Base-by-base conservation (phyloP, 2,113 vertebrate species). In the Varanus salvator region DNA sequence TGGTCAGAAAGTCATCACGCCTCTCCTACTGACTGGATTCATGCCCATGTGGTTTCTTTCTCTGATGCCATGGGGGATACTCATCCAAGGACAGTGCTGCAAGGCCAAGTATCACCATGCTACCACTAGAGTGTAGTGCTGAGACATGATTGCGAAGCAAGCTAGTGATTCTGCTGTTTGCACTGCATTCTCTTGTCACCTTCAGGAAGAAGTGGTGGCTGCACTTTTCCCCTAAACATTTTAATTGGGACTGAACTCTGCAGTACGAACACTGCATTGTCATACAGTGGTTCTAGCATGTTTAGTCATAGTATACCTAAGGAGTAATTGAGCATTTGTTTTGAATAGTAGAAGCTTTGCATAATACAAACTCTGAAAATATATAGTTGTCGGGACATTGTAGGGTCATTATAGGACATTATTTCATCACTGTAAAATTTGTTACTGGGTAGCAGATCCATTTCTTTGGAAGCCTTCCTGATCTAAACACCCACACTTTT, bases 71-170 rank as follows among this genome's bases (percentile, higher is more conserved):
- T 29, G 14, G n/a, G 29, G 64, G 44, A 27, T 50, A 27, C 25
- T 66, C 31, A 29, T 69, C 48, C 82, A 31, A 6, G 15, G 52
- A 57, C 15, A 64, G 23, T 27, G 44, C 0, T 29, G 31, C 34
- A 54, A 31, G 12, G 27, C 15, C 31, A 17, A 64, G 80, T 60
- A 48, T 80, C 76, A 83, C 50, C 54, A 92, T 14, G 90, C 2
- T 95, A 89, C 96, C 95, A 94, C 93, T 90, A 96, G 96, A 64
- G 96, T 95, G 95, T 91, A 94, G 90, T 87, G 91, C 60, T 75
- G 89, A 87, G 77, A 57, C 81, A 8, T 80, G 3, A 84, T 87
- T 92, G 34, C 69, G 85, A 80, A n/a, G 80, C 34, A 27, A 11
- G 74, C 29, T 83, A 86, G 80, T 54, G 72, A 80, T 25, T 87